Base-by-base conservation (phyloP, 2,888 invertebrate species). In the Tetanocera ferruginea region DNA sequence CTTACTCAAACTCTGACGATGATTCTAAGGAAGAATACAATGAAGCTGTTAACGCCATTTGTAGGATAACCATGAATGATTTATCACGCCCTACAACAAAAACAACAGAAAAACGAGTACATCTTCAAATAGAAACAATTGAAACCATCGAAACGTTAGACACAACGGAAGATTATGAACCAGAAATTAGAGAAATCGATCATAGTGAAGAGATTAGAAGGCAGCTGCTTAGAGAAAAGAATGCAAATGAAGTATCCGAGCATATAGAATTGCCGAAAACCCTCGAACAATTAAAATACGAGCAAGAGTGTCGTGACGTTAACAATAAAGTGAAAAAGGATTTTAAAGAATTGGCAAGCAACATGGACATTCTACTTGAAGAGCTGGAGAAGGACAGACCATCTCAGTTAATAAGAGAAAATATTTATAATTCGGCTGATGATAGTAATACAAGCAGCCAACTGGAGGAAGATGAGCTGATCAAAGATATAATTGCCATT, bases 261-360 rank as follows among this genome's bases (percentile, higher is more conserved):
- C 9, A 1, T 3, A 17, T 23, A 5, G 14, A 25, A 23, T 19
- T 57, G 14, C 55, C 37, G 1, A 67, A 55, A 37, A 55, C 75
- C 19, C 3, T 34, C 14, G 76, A 79, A 0, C 71, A 85, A 70
- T 49, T 82, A 17, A 73, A 81, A 25, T 80, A 80, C n/a, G 85
- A 87, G 5, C 73, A 77, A 17, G 82, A 85, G n/a, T 81, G 82
- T 37, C 70, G 14, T 0, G 78, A 82, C 57, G 82, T 82, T 0
- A 87, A 84, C 76, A 79, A 82, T 0, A 83, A 85, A 64, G 76
- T 85, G 4, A 80, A 76, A 6, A 79, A 80, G 25, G 85, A 87
- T 52, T 79, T 88, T 62, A 75, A 82, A 52, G 83, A 86, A 60
- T 80, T 87, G 3, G 78, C 82, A 0, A 77, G 19, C 9, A 80